A percentile compares a stretch with the other conserved stretches of the same genome.
Conservation (phyloP, 2,113 vertebrate species). For the Passer montanus region DNA sequence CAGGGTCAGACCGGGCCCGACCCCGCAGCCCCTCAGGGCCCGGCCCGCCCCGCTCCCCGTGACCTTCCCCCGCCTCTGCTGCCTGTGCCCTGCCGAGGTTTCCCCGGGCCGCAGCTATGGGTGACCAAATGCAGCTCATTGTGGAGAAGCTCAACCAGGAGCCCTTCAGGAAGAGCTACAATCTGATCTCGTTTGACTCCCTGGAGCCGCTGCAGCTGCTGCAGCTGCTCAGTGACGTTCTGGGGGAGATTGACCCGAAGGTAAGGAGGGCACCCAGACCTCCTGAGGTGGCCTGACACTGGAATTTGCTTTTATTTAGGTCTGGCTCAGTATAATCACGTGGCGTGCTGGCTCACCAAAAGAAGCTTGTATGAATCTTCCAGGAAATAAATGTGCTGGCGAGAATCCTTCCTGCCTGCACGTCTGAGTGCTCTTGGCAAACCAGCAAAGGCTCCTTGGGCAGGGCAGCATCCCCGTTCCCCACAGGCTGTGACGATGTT, state of each 20-base stretch:
- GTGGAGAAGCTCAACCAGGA: slow-evolving; percentile 94
- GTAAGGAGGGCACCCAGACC: slow-evolving; percentile 67
- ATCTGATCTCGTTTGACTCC: slow-evolving; percentile 95
- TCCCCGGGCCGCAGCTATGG: slow-evolving; percentile 76
- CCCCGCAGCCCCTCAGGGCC: neutral
- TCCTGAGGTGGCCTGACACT: neutral
- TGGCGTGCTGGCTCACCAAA: neutral
- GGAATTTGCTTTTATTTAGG: neutral
- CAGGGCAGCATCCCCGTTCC: neutral
- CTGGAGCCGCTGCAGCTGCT: slow-evolving; percentile 90
- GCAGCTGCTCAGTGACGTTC: slow-evolving; percentile 91
- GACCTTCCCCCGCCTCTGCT: too few relatives aligned
- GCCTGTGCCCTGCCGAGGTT: neutral
- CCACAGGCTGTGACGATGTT: neutral
- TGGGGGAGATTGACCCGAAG: slow-evolving; percentile 96
- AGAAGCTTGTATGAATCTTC: neutral
- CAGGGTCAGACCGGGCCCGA: too few relatives aligned
- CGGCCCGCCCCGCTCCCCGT: neutral
- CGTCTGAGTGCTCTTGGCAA: slow-evolving; percentile 7
- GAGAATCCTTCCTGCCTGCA: neutral
- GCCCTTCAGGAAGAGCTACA: slow-evolving; percentile 94
- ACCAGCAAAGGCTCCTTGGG: neutral
- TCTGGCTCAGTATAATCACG: neutral
- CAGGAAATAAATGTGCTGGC: neutral
- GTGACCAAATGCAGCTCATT: slow-evolving; percentile 94